Evolutionary conservation across 37 sponge, comb jelly and placozoan genomes (phyloP), one percentile per base, ranked within the genome.

Genomic region (Mnemiopsis leidyi): DNA sequence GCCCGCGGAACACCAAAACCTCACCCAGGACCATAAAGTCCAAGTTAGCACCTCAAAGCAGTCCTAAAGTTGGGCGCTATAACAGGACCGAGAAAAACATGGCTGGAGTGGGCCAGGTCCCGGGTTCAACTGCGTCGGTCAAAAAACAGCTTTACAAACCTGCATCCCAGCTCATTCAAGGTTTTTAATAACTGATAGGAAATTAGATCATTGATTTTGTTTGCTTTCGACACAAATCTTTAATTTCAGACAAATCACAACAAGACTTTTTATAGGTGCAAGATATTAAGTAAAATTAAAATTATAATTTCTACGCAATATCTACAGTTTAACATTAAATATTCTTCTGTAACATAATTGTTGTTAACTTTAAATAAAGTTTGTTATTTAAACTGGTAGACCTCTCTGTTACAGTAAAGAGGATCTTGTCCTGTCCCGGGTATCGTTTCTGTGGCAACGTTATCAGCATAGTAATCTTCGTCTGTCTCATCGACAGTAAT

Each of bases 131-230:
- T 34, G 61, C 9, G 9, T 48, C 61, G 9, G 36, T 34, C 79
- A 77, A 77, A 36, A 77, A 77, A 32, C 79, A 77, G 79, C 79
- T 32, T 1, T 32, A 31, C 36, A 77, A 77, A 32, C 26, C 79
- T 31, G 79, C 79, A 34, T 77, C 79, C 36, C 79, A 77, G 79
- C 79, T 77, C 32, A 77, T 77, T 77, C 79, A 77, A 77, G 79
- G 79, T 77, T 48, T 13, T 48, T 48, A 48, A 48, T 48, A 48
- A 48, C 5, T 48, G n/a, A n/a, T n/a, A n/a, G n/a, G n/a, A n/a
- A n/a, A n/a, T n/a, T n/a, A n/a, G n/a, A n/a, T n/a, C n/a, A n/a
- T n/a, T n/a, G n/a, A n/a, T n/a, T n/a, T n/a, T n/a, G n/a, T n/a
- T n/a, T n/a, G n/a, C n/a, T n/a, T n/a, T n/a, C n/a, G n/a, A n/a